These are phyloP conservation scores for Gasterosteus nipponicus DNA, from an alignment of 2,113 vertebrate species.

Conservation along the genomic window DNA sequence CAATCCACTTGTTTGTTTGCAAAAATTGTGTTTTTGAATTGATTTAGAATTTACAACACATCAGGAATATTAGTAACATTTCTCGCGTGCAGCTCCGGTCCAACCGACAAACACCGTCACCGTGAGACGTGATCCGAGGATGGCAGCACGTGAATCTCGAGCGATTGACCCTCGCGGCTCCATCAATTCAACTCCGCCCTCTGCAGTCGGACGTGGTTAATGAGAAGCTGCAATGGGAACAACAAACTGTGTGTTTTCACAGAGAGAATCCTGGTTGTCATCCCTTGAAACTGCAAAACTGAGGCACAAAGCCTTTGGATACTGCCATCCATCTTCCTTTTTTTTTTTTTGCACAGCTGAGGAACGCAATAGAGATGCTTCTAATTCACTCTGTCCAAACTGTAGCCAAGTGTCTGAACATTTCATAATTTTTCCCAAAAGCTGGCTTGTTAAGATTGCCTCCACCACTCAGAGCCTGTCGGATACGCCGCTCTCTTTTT, in stretches of 20 bases:
- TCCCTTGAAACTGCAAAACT: constrained; percentile 42
- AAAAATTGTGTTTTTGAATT: constrained; percentile 2
- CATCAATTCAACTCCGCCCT: constrained; percentile 55
- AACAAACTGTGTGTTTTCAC: constrained; percentile 53
- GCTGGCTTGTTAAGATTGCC: constrained; percentile 51
- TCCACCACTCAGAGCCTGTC: constrained; percentile 50
- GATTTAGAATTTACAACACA: constrained; percentile 42
- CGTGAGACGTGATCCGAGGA: constrained; percentile 59
- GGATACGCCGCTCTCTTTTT: constrained; percentile 28
- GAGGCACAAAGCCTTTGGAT: constrained; percentile 34
- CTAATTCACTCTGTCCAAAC: constrained; percentile 43
- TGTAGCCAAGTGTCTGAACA: constrained; percentile 38
- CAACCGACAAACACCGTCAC: constrained; percentile 54
- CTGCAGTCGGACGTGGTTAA: constrained; percentile 60
- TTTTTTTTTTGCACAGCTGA: constrained; percentile 6
- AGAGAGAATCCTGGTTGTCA: constrained; percentile 22
- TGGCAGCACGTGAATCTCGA: constrained; percentile 64
- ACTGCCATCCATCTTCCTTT: constrained; percentile 12
- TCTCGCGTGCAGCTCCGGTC: constrained; percentile 32
- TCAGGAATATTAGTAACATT: constrained; percentile 54
- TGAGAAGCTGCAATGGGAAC: constrained; percentile 30
- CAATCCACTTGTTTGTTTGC: neutral
- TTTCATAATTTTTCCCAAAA: constrained; percentile 26
- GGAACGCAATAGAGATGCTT: constrained; percentile 35
- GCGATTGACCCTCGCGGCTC: constrained; percentile 55